These are phyloP conservation scores for Aleiodes alternator DNA, from an alignment of 2,888 invertebrate species.

Conservation along the genomic window DNA sequence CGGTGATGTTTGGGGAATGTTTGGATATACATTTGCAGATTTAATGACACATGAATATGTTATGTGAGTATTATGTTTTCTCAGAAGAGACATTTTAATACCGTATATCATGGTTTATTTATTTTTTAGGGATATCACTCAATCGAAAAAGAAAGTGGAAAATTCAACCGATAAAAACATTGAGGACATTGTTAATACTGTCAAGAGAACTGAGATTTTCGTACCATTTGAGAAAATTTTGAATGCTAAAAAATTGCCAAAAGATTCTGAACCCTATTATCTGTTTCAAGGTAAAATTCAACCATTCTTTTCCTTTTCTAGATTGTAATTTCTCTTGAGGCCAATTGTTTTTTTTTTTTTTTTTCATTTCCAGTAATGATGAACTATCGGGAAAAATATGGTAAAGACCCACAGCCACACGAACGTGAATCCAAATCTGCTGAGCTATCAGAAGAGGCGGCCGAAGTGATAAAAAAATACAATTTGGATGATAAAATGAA, in stretches of 20 bases:
- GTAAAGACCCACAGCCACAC: conserved; percentile 83
- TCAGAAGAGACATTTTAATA: conserved; percentile 26
- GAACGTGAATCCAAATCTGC: conserved; percentile 78
- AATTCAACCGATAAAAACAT: conserved; percentile 70
- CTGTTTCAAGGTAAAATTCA: conserved; percentile 80
- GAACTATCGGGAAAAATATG: conserved; percentile 84
- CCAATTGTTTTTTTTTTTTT: conserved; percentile 9
- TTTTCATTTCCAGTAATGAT: conserved; percentile 78
- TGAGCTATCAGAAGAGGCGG: conserved; percentile 78
- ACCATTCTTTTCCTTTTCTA: not conserved
- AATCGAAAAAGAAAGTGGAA: conserved; percentile 77
- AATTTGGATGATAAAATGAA: conserved; percentile 74
- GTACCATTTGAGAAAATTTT: conserved; percentile 83
- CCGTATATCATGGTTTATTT: conserved; percentile 5
- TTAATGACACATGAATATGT: conserved; percentile 88
- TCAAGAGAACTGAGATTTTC: conserved; percentile 81
- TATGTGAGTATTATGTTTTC: conserved; percentile 79
- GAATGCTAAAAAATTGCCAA: conserved; percentile 75
- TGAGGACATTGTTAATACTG: conserved; percentile 80
- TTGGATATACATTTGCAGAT: conserved; percentile 94
- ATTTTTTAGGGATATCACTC: conserved; percentile 77
- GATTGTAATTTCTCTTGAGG: not conserved
- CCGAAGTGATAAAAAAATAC: conserved; percentile 65
- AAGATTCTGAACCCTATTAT: conserved; percentile 80
- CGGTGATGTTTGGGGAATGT: conserved; percentile 95